Evolutionary conservation across 1,140 invertebrate genomes (phyloP), one percentile per base, ranked within the genome.

Genomic region (Catajapyx aquilonaris): DNA sequence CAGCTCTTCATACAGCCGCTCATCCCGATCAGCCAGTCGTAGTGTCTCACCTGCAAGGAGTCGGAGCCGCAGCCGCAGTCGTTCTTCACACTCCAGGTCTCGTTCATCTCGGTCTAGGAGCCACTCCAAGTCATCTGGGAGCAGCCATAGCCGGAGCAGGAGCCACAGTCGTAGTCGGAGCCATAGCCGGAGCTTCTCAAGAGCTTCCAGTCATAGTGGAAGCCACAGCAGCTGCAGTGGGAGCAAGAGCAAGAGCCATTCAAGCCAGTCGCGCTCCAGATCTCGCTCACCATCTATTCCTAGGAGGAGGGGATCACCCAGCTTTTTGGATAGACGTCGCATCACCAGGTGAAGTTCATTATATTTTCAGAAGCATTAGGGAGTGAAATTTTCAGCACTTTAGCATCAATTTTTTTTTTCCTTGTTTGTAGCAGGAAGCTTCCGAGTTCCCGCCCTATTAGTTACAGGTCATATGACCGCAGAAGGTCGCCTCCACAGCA

Each of bases 281-380:
- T 76, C 74, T 28, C 66, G 79, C 36, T 85, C 81, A 31, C 76
- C 74, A 7, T 88, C 84, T 18, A 88, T 88, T 57, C 80, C 84
- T 18, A 62, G 84, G 32, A 68, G 85, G 43, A 70, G 77, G 45
- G 84, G 85, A 20, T 90, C 84, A 31, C 86, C 86, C 1, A 86
- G 81, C 53, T 88, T 88, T 57, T 60, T 88, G 22, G 84, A 90
- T 51, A 66, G 81, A 49, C 65, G 86, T 35, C 66, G 85, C 42
- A 90, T 91, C 44, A 90, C 86, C 34, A 90, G 84, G 84, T 91
- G 68, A 62, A 43, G n/a, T n/a, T n/a, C n/a, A n/a, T n/a, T n/a
- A n/a, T n/a, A n/a, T n/a, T n/a, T n/a, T n/a, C n/a, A n/a, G n/a
- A n/a, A n/a, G n/a, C n/a, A n/a, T n/a, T n/a, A n/a, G n/a, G n/a